Conservation (phyloP, 1,140 invertebrate species). For the Scaptomyza pallida region DNA sequence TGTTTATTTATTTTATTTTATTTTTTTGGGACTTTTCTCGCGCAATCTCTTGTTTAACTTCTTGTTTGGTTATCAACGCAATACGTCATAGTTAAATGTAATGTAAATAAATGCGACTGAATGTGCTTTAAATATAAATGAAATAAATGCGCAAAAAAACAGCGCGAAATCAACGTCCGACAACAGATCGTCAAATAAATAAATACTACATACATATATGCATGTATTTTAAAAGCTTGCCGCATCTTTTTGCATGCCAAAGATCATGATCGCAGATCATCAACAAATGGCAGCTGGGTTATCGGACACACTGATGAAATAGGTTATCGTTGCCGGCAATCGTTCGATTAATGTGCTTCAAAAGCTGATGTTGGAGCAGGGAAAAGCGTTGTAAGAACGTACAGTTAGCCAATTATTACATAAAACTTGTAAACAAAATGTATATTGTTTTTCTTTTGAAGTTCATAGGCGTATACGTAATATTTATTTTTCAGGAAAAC, state of each 20-base stretch:
- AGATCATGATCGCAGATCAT: slow-evolving; percentile 65
- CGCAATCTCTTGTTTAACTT: neutral
- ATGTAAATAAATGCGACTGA: slow-evolving; percentile 18
- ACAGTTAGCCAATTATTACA: neutral
- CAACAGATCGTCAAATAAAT: slow-evolving; percentile 49
- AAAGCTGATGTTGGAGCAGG: no score
- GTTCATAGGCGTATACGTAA: neutral
- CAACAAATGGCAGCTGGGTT: slow-evolving; percentile 48
- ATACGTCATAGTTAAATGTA: slow-evolving; percentile 30
- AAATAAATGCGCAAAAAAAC: slow-evolving; percentile 52
- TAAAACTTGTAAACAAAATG: neutral
- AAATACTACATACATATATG: neutral
- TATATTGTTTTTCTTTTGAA: no score
- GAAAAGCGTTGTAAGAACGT: no score
- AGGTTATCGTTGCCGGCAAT: slow-evolving; percentile 61
- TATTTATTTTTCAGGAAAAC: no score
- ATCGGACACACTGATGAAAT: slow-evolving; percentile 57
- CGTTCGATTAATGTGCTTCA: slow-evolving; percentile 67
- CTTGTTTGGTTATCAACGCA: slow-evolving; percentile 11
- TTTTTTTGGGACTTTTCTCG: slow-evolving; percentile 19
- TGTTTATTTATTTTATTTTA: neutral
- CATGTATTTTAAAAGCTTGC: slow-evolving; percentile 44
- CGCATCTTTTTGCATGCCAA: slow-evolving; percentile 66
- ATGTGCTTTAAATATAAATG: slow-evolving; percentile 42
- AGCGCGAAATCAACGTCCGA: neutral